Base-by-base conservation (phyloP, 1,140 invertebrate species). In the Bombus sibiricus region DNA sequence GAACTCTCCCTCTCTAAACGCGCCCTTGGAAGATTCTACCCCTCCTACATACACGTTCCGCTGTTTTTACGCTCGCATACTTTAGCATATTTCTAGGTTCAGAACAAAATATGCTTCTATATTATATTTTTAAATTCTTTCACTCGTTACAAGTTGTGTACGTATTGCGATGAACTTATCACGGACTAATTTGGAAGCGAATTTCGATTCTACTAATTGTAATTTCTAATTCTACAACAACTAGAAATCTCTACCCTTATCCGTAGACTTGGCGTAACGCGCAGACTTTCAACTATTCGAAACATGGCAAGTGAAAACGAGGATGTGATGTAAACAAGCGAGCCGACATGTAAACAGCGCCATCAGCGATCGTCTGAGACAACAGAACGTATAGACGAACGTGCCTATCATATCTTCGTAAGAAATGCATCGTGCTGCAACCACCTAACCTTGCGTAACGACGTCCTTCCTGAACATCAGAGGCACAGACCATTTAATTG, bases 281-380 rank as follows among this genome's bases (percentile, higher is more conserved):
- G 32, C 22, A 75, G 43, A 75, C 73, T 75, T 53, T 75, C 73
- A 75, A 75, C 43, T 75, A 75, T 75, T 75, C 73, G 32, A 75
- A 75, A 75, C 43, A 43, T 25, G 73, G 32, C n/a, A 53, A 75
- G 43, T 75, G 73, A 75, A 75, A 75, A 43, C 73, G 43, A n/a
- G 73, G 41, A 43, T 75, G 32, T 12, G n/a, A 34, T 75, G 73
- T 34, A 75, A 75, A 43, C 41, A 10, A 22, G 73, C 32, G n/a
- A 53, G 73, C 53, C 73, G 32, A 53, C 73, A 34, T 53, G 73
- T 75, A 75, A 53, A 75, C 73, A 75, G 43, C 43, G 43, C 43
- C 22, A 53, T 12, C 10, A 34, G 4, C 43, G n/a, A 75, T 75
- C 73, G 73, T 75, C 73, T 28, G 41, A 32, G 22, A 53, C 43